Evolutionary conservation across 1,140 invertebrate genomes (phyloP).

Genomic region (Drosophila biarmipes): DNA sequence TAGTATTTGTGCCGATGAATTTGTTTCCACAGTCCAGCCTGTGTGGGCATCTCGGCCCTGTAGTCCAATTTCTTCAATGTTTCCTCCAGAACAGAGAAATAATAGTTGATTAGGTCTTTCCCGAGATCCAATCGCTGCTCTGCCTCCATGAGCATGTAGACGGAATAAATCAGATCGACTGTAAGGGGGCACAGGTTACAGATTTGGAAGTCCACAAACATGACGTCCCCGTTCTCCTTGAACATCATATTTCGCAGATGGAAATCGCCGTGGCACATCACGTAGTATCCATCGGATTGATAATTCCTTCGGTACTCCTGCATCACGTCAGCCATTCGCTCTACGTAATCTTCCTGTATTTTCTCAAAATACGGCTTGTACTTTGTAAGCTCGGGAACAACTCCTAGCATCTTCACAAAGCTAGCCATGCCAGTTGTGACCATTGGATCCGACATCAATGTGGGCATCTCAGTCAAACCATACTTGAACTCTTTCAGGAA

Average conservation of each 20-base stretch:
- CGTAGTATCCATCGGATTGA: slow-evolving; percentile 38
- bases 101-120: slow-evolving; percentile 53
- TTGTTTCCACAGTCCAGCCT: slow-evolving; percentile 38
- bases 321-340: not conserved
- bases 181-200: slow-evolving; percentile 49
- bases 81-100: slow-evolving; percentile 41
- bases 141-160: slow-evolving; percentile 50
- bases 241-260: slow-evolving; percentile 70
- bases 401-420: slow-evolving; percentile 48
- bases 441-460: slow-evolving; percentile 22
- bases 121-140: slow-evolving; percentile 37
- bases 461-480: slow-evolving; percentile 34
- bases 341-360: slow-evolving; percentile 15
- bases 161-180: slow-evolving; percentile 56
- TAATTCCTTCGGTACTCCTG: slow-evolving; percentile 41
- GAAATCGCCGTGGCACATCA: slow-evolving; percentile 70
- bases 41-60: slow-evolving; percentile 42
- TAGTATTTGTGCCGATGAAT: slow-evolving; percentile 42
- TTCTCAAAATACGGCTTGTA: slow-evolving; percentile 53
- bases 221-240: slow-evolving; percentile 48
- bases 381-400: slow-evolving; percentile 22
- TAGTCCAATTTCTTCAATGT: slow-evolving; percentile 57
- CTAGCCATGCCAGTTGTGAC: slow-evolving; percentile 34
- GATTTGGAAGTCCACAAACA: slow-evolving; percentile 72
- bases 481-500: slow-evolving; percentile 39